phyloP scores from a whole-genome alignment of 2,113 vertebrate species.

The Syngnathus scovelli region DNA sequence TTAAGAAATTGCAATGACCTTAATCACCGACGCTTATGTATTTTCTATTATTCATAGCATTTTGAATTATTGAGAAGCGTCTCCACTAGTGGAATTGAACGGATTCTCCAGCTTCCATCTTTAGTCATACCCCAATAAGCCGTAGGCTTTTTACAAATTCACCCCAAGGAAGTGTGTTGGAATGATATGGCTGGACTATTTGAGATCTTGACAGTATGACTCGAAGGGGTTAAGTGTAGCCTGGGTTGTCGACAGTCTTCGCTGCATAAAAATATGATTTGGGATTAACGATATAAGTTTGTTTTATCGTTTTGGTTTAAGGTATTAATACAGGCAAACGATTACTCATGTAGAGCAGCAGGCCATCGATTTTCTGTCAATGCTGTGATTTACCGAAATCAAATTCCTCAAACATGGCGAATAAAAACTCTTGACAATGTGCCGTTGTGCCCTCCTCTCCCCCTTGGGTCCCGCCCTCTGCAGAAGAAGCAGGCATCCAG shows the following conservation, averaged over 20 bases:
- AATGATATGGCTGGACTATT: not conserved
- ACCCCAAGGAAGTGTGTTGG: not conserved
- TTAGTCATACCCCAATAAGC: not conserved
- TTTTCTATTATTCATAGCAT: constrained; percentile 1
- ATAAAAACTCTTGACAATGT: too few relatives aligned
- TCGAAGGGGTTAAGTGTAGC: too few relatives aligned
- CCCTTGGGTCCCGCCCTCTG: not conserved
- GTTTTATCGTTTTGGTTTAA: too few relatives aligned
- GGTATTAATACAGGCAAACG: too few relatives aligned
- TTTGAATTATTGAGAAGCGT: not conserved
- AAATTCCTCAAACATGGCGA: too few relatives aligned
- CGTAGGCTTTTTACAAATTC: not conserved
- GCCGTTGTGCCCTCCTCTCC: too few relatives aligned
- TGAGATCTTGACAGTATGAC: not conserved
- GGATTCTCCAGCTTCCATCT: not conserved
- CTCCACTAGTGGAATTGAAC: not conserved
- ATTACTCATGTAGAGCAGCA: not conserved
- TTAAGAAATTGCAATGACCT: constrained; percentile 3
- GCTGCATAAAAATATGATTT: too few relatives aligned
- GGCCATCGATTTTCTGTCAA: not conserved
- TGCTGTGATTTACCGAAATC: too few relatives aligned
- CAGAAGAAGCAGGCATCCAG: constrained; percentile 91
- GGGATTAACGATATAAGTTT: too few relatives aligned
- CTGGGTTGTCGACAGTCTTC: too few relatives aligned
- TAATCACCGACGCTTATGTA: not conserved